Percentiles rank a stretch among this genome's conserved stretches.
phyloP scores from a whole-genome alignment of 53 echinoderm and acorn worm genomes.

The Henricia sp. region DNA sequence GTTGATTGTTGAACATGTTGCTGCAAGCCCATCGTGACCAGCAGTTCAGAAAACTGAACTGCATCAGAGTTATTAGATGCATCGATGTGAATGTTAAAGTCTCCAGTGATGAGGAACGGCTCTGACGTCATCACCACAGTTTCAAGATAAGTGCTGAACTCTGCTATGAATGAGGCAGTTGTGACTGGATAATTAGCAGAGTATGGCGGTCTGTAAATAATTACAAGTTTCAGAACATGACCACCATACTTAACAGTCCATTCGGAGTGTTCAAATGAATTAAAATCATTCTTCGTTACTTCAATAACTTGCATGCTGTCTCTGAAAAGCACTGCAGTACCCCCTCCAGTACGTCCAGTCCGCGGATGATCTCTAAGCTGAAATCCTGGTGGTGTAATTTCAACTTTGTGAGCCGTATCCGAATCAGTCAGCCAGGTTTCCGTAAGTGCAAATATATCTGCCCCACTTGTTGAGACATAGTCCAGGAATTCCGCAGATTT shows the following conservation, averaged over 20 bases:
- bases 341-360: background rate
- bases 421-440: background rate
- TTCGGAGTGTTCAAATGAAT: conserved; percentile 14
- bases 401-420: background rate
- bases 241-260: background rate
- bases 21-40: conserved; percentile 42
- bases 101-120: conserved; percentile 55
- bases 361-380: conserved; percentile 13
- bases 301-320: background rate
- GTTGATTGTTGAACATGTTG: conserved; percentile 67
- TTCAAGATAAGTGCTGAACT: conserved; percentile 30
- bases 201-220: too few relatives aligned
- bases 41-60: conserved; percentile 46
- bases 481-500: conserved; percentile 15
- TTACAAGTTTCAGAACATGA: background rate
- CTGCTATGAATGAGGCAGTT: conserved; percentile 36
- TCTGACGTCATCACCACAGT: background rate
- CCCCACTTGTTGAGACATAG: background rate
- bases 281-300: background rate
- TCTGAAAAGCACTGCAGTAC: conserved; percentile 1
- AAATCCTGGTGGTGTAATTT: too few relatives aligned
- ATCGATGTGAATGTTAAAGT: conserved; percentile 59
- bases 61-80: conserved; percentile 14
- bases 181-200: background rate
- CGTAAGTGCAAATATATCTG: conserved; percentile 13